These are phyloP conservation scores for Hephaestus fuliginosus DNA, from an alignment of 2,797 vertebrate genomes.

Conservation along the genomic window DNA sequence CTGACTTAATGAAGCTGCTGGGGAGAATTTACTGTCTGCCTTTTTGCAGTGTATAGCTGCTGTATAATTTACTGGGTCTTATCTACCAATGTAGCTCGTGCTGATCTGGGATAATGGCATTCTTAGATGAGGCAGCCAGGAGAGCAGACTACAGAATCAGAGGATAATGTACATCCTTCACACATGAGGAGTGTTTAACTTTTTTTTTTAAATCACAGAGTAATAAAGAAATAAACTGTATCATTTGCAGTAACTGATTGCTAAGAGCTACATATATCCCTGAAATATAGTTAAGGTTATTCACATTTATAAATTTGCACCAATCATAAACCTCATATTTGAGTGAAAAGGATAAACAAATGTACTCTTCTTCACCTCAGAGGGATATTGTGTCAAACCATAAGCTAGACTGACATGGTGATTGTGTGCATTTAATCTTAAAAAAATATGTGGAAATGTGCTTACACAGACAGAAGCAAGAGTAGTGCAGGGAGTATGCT, in stretches of 20 bases:
- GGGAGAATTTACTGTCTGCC: constrained; percentile 61
- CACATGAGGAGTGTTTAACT: constrained; percentile 18
- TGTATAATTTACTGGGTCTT: constrained; percentile 75
- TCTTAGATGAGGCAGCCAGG: constrained; percentile 71
- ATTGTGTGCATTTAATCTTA: constrained; percentile 39
- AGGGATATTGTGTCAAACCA: constrained; percentile 36
- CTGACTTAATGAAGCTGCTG: constrained; percentile 70
- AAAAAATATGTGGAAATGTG: constrained; percentile 42
- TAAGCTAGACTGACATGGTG: constrained; percentile 15
- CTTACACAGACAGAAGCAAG: constrained; percentile 9
- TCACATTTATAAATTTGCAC: constrained; percentile 27
- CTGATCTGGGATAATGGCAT: constrained; percentile 71
- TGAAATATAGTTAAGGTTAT: constrained; percentile 14
- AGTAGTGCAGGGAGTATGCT: constrained; percentile 3
- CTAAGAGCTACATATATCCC: constrained; percentile 1
- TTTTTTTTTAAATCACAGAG: neutral
- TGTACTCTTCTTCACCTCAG: constrained; percentile 11
- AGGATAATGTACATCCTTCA: constrained; percentile 62
- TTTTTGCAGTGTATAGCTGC: constrained; percentile 57
- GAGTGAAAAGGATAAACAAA: constrained; percentile 43
- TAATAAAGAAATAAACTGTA: neutral
- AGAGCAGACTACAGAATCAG: constrained; percentile 56
- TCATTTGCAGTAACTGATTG: constrained; percentile 3
- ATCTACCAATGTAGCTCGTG: constrained; percentile 70
- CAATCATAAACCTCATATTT: constrained; percentile 37